These are phyloP conservation scores for Drosophila tripunctata DNA, from an alignment of 2,888 invertebrate species.

Conservation along the genomic window DNA sequence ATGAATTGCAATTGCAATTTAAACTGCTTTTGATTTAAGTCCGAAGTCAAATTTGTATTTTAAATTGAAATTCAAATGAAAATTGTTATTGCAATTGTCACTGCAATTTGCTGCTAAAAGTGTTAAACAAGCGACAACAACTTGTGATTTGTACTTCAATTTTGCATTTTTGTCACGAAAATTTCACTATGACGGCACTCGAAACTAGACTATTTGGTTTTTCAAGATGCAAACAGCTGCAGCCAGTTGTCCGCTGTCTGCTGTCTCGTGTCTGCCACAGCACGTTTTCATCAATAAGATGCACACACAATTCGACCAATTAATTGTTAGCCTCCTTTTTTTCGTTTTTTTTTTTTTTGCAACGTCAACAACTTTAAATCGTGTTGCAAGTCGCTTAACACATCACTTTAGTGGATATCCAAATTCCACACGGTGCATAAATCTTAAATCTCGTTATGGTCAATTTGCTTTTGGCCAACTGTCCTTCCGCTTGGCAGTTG, in stretches of 20 bases:
- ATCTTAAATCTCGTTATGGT: constrained; percentile 38
- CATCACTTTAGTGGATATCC: constrained; percentile 14
- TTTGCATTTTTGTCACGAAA: too few relatives aligned
- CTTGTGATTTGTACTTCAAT: constrained; percentile 54
- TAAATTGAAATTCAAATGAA: constrained; percentile 51
- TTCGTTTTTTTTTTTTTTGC: constrained; percentile 11
- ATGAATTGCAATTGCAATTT: constrained; percentile 66
- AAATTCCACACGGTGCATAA: constrained; percentile 29
- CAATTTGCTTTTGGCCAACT: constrained; percentile 40
- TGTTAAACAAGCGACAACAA: constrained; percentile 60
- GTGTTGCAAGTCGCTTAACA: constrained; percentile 30
- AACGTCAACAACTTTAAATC: constrained; percentile 9
- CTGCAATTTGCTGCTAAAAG: constrained; percentile 45
- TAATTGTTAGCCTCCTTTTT: constrained; percentile 45
- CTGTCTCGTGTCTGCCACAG: constrained; percentile 13
- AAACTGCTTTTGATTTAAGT: constrained; percentile 32
- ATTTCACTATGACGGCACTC: too few relatives aligned
- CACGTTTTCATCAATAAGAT: constrained; percentile 41
- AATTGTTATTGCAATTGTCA: constrained; percentile 46
- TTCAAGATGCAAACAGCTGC: constrained; percentile 12
- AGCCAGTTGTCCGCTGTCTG: constrained; percentile 12
- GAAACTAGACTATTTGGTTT: constrained; percentile 30
- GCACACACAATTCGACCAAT: constrained; percentile 53
- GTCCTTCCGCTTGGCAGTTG: constrained; percentile 39
- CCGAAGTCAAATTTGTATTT: constrained; percentile 30